Conservation (phyloP, 2,113 vertebrate genomes). For the Butorides virescens region DNA sequence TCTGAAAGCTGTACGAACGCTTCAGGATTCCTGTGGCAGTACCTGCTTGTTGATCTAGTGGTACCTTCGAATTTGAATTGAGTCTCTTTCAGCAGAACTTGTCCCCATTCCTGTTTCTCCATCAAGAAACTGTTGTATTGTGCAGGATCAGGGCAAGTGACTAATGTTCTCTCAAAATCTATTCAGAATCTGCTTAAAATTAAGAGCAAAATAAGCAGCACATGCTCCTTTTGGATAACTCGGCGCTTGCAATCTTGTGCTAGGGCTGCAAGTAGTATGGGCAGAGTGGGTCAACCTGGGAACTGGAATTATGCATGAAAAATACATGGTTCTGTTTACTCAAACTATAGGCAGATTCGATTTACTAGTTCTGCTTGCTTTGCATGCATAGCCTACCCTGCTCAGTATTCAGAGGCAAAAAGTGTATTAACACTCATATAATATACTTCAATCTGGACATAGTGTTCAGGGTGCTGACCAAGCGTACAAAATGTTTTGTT, state of each 20-base stretch:
- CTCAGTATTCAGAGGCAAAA: background rate
- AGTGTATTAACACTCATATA: background rate
- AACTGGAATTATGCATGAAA: background rate
- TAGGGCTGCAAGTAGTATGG: background rate
- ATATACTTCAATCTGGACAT: background rate
- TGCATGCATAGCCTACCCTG: background rate
- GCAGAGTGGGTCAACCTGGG: background rate
- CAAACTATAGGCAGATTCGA: background rate
- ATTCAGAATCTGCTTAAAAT: constrained; percentile 44
- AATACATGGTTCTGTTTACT: background rate
- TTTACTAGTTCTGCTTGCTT: background rate
- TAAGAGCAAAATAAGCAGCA: constrained; percentile 33
- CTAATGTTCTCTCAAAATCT: constrained; percentile 30
- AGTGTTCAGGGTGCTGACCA: background rate
- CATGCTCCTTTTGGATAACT: constrained; percentile 6
- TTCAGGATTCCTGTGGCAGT: background rate
- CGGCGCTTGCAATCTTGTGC: background rate
- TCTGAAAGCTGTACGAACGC: background rate
- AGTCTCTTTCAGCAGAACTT: background rate
- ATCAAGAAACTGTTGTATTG: constrained; percentile 14
- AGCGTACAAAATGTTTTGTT: constrained; percentile 8
- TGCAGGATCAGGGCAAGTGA: constrained; percentile 4
- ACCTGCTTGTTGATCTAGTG: background rate
- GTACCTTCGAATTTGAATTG: background rate
- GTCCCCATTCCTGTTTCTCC: background rate